These are phyloP conservation scores for Myotis daubentonii DNA, from an alignment of 2,797 vertebrate genomes.

Conservation along the genomic window DNA sequence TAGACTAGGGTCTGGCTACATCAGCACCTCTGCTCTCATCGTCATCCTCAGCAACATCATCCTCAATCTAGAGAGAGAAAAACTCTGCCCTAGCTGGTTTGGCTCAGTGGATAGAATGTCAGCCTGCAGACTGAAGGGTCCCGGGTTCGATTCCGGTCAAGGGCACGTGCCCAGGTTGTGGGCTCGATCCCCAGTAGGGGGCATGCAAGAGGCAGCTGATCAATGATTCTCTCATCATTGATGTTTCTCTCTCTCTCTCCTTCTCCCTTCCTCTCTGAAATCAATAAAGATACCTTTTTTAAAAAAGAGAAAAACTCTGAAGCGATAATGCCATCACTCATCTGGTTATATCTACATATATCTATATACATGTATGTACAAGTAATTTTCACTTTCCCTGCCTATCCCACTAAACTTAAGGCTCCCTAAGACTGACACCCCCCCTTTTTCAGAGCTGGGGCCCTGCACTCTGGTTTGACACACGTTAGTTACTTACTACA, in stretches of 20 bases:
- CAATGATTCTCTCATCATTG: background rate
- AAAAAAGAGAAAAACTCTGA: background rate
- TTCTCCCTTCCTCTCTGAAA: background rate
- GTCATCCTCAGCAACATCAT: background rate
- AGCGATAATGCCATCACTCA: background rate
- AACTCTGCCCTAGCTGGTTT: rapidly evolving
- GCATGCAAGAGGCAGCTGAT: background rate
- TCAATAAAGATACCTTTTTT: too few species aligned
- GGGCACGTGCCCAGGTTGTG: background rate
- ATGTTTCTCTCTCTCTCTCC: background rate
- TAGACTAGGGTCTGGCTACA: background rate
- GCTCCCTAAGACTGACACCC: background rate
- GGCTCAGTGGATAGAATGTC: background rate
- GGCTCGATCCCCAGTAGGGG: background rate
- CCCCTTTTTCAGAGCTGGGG: background rate
- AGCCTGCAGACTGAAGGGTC: background rate
- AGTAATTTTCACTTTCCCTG: background rate
- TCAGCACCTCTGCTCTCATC: background rate
- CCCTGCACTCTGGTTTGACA: background rate
- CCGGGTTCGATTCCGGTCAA: background rate
- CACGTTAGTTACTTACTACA: background rate
- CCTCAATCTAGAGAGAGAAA: background rate
- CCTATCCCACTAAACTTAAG: background rate
- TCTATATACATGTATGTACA: too few species aligned
- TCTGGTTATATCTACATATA: too few species aligned